phyloP scores from a whole-genome alignment of 2,888 invertebrate genomes.

The Aelia acuminata region DNA sequence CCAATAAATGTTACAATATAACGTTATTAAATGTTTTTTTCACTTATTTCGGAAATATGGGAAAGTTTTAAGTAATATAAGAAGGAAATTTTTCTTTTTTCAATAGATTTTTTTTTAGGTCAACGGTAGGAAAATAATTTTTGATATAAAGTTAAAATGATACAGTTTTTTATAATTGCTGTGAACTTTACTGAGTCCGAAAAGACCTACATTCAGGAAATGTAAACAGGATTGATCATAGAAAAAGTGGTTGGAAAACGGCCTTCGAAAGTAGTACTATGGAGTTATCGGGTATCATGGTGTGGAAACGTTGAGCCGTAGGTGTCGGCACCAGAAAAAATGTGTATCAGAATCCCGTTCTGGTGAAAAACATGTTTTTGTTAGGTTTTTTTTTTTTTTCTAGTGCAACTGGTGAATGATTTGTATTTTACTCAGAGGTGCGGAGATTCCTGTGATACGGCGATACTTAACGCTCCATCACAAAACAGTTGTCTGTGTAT shows the following conservation, averaged over 20 bases:
- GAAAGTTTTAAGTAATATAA: no score
- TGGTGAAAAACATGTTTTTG: constrained; percentile 21
- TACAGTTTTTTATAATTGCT: no score
- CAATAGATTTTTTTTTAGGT: no score
- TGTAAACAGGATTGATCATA: neutral
- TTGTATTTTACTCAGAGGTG: neutral
- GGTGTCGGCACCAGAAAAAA: neutral
- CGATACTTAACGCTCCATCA: neutral
- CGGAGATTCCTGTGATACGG: neutral
- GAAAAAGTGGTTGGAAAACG: neutral
- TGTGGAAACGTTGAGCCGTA: neutral
- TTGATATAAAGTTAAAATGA: no score
- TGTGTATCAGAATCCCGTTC: constrained; percentile 9
- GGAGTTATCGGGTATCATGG: neutral
- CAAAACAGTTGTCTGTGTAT: neutral
- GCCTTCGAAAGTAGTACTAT: neutral
- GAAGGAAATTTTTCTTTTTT: no score
- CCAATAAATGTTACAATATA: no score
- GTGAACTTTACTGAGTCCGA: neutral
- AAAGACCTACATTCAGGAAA: neutral
- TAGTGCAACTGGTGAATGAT: neutral
- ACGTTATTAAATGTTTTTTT: no score
- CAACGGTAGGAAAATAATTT: no score
- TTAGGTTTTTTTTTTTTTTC: neutral
- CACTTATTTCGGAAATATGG: no score